Conservation (phyloP, 2,888 invertebrate genomes). For the Diplazon laetatorius region DNA sequence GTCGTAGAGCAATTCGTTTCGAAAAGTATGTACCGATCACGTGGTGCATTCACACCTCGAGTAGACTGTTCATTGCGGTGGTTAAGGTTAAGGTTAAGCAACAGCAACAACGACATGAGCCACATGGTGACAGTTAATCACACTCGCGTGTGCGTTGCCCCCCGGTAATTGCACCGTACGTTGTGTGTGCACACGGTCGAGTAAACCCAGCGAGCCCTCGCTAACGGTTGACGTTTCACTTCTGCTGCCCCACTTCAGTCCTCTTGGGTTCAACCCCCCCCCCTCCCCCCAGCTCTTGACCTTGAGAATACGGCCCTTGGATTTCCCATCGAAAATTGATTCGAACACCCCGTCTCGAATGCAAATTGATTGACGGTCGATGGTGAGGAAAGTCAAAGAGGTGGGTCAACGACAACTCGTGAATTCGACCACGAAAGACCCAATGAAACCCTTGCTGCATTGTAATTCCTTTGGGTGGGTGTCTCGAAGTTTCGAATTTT, state of each 20-base stretch:
- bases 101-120: constrained; percentile 17
- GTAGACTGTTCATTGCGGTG: background rate
- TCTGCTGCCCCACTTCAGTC: background rate
- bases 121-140: constrained; percentile 50
- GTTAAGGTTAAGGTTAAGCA: constrained; percentile 53
- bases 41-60: background rate
- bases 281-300: background rate
- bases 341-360: background rate
- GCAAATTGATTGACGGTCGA: background rate
- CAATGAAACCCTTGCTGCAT: too few species aligned
- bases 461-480: too few species aligned
- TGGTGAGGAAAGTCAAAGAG: too few species aligned
- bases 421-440: too few species aligned
- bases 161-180: constrained; percentile 43
- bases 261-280: too few species aligned
- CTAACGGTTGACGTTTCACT: constrained; percentile 7
- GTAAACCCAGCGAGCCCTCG: constrained; percentile 21
- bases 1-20: background rate
- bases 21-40: constrained; percentile 13
- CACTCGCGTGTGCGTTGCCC: constrained; percentile 39
- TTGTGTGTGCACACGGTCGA: constrained; percentile 24
- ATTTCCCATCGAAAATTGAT: background rate
- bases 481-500: too few species aligned
- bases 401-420: too few species aligned
- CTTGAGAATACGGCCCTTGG: background rate